These are phyloP conservation scores for Cephus pulcher DNA, from an alignment of 2,888 invertebrate genomes.

Conservation along the genomic window DNA sequence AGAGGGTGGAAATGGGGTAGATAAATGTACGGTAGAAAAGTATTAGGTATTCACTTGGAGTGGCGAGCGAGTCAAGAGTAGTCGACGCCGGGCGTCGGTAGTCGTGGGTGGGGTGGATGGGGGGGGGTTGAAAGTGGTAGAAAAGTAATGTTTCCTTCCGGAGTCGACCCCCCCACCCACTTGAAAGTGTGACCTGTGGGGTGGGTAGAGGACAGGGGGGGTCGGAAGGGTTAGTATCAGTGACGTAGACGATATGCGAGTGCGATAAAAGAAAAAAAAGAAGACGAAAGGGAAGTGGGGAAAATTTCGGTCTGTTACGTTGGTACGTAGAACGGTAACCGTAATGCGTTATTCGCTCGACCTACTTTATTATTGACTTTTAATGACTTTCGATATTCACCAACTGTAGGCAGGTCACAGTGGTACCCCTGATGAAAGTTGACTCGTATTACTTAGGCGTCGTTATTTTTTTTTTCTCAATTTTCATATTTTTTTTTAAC, in stretches of 20 bases:
- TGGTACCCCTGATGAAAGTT: neutral
- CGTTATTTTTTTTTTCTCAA: too few relatives aligned
- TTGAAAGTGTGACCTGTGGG: neutral
- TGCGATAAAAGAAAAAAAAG: neutral
- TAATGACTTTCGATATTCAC: neutral
- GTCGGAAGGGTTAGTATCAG: neutral
- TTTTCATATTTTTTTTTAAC: too few relatives aligned
- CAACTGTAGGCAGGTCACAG: neutral
- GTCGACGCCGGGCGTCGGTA: neutral
- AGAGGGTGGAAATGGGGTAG: neutral
- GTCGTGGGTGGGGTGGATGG: neutral
- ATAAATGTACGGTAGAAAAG: neutral
- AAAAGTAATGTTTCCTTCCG: neutral
- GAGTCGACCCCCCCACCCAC: neutral
- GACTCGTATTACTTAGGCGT: neutral
- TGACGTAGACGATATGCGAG: neutral
- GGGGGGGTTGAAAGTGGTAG: neutral
- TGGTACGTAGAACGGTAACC: neutral
- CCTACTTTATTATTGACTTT: conserved; percentile 18
- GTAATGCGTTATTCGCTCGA: conserved; percentile 10
- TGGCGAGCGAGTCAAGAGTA: neutral
- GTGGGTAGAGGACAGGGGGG: neutral
- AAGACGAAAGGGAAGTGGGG: neutral
- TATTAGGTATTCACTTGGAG: neutral
- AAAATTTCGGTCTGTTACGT: neutral